Conservation (phyloP, 2,888 invertebrate genomes). For the Meloe dianella region DNA sequence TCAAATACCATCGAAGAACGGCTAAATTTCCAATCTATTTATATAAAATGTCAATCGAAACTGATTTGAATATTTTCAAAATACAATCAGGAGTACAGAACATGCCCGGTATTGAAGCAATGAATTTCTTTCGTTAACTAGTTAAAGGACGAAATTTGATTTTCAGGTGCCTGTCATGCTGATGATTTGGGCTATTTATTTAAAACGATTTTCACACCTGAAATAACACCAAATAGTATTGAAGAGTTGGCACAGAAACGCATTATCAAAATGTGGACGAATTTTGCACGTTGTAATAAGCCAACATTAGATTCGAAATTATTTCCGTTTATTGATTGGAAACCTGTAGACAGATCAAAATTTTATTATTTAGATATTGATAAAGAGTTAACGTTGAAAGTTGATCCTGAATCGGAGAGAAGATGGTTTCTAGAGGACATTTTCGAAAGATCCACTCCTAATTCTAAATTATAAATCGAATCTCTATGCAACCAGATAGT, state of each 20-base stretch:
- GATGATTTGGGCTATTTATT: slow-evolving; percentile 46
- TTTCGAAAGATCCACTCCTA: background rate
- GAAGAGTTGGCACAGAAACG: slow-evolving; percentile 36
- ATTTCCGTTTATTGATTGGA: slow-evolving; percentile 25
- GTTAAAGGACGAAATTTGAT: background rate
- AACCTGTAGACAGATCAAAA: background rate
- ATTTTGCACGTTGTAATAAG: slow-evolving; percentile 44
- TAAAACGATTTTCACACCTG: slow-evolving; percentile 36
- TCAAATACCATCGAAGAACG: slow-evolving; percentile 42
- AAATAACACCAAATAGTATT: slow-evolving; percentile 31
- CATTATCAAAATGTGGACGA: slow-evolving; percentile 47
- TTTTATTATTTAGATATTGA: slow-evolving; percentile 15
- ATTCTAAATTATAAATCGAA: background rate
- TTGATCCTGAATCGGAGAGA: slow-evolving; percentile 8
- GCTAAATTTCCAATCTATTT: slow-evolving; percentile 48
- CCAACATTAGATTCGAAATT: slow-evolving; percentile 37
- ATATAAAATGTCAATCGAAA: slow-evolving; percentile 48
- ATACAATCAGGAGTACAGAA: slow-evolving; percentile 11
- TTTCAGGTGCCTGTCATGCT: slow-evolving; percentile 43
- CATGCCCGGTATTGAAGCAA: slow-evolving; percentile 12
- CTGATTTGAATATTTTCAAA: slow-evolving; percentile 38
- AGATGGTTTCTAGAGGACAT: slow-evolving; percentile 16
- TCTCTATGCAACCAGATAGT: no score
- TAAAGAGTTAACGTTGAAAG: slow-evolving; percentile 9
- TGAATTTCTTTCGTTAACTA: no score